Conservation (phyloP, 1,140 invertebrate genomes). For the Cylas formicarius region DNA sequence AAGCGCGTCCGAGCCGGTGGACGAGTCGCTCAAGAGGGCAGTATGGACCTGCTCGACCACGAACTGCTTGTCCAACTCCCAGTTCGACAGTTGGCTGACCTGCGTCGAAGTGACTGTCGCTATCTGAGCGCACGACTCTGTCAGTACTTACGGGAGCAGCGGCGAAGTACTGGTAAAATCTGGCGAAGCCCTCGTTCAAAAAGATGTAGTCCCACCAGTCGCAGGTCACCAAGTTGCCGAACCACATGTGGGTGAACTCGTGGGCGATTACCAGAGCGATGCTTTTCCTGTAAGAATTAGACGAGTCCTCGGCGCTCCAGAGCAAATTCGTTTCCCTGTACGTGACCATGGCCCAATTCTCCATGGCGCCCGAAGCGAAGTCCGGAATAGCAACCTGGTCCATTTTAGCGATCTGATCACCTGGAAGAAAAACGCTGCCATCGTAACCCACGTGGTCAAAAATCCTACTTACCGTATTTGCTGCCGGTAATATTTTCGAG, state of each 20-base stretch:
- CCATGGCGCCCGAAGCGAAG: conserved; percentile 84
- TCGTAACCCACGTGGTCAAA: no score
- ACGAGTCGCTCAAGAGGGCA: conserved; percentile 32
- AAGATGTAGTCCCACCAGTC: conserved; percentile 46
- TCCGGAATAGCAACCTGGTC: conserved; percentile 65
- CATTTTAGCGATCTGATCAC: conserved; percentile 40
- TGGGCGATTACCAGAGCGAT: conserved; percentile 50
- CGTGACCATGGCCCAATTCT: conserved; percentile 83
- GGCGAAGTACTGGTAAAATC: conserved; percentile 39
- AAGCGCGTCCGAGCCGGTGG: conserved; percentile 29
- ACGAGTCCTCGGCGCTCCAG: conserved; percentile 25
- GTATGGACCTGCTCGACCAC: conserved; percentile 44
- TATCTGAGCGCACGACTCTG: not conserved
- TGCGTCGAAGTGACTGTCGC: not conserved
- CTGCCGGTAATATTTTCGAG: conserved; percentile 45
- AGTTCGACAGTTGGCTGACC: conserved; percentile 9
- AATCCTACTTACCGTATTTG: conserved; percentile 40
- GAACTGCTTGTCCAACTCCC: conserved; percentile 35
- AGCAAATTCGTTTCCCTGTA: conserved; percentile 53
- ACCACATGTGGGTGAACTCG: conserved; percentile 63
- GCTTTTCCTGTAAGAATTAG: conserved; percentile 42
- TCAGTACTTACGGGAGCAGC: conserved; percentile 13
- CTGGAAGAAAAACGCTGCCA: no score
- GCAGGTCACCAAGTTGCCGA: conserved; percentile 60
- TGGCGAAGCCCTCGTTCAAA: conserved; percentile 48